Conservation (phyloP, 1,140 invertebrate genomes). For the Mycetomoellerius zeteki region DNA sequence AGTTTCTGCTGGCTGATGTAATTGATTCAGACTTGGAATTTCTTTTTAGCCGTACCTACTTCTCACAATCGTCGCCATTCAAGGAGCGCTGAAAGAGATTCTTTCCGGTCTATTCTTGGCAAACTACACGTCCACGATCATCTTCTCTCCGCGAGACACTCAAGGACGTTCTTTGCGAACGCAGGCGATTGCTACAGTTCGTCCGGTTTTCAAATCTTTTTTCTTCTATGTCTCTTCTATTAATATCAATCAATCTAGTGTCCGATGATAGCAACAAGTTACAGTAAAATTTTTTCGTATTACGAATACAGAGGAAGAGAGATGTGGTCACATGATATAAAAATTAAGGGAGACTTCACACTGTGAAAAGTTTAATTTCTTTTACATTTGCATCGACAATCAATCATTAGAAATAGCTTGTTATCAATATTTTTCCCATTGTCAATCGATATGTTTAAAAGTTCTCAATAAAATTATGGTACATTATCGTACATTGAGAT, state of each 20-base stretch:
- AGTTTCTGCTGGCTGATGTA: neutral
- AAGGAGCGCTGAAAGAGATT: slow-evolving; percentile 34
- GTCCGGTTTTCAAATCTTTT: slow-evolving; percentile 31
- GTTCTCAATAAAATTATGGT: slow-evolving; percentile 1
- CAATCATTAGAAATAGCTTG: neutral
- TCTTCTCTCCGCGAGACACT: slow-evolving; percentile 38
- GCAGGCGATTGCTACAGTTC: slow-evolving; percentile 47
- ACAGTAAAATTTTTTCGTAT: slow-evolving; percentile 4
- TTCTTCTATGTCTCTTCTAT: slow-evolving; percentile 20
- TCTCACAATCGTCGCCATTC: slow-evolving; percentile 39
- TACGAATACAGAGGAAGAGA: neutral
- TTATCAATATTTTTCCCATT: neutral
- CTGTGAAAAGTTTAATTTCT: neutral
- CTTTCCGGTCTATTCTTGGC: slow-evolving; percentile 44
- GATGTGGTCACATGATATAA: neutral
- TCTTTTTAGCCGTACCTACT: slow-evolving; percentile 11
- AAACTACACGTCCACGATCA: slow-evolving; percentile 41
- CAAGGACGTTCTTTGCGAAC: slow-evolving; percentile 41
- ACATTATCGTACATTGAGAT: neutral
- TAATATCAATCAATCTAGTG: slow-evolving; percentile 50
- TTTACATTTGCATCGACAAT: neutral
- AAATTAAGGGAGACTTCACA: neutral
- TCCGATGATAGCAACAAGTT: neutral
- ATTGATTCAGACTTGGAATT: slow-evolving; percentile 39
- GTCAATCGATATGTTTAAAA: neutral